These are phyloP conservation scores for Orussus abietinus DNA, from an alignment of 1,140 invertebrate genomes.

Conservation along the genomic window DNA sequence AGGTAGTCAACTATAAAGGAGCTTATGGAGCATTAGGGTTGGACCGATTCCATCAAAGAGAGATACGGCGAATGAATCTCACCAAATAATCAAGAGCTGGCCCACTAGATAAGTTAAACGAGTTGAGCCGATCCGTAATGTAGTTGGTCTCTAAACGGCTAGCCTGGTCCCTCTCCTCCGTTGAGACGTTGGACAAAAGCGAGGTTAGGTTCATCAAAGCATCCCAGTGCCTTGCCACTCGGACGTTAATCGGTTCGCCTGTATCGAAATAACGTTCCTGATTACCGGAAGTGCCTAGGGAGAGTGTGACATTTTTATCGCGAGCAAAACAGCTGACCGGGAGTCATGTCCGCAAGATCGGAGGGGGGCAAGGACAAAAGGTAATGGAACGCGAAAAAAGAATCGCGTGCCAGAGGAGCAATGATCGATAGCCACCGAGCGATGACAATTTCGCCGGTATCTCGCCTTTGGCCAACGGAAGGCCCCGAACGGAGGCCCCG, in stretches of 20 bases:
- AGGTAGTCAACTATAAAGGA: neutral
- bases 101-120: constrained; percentile 30
- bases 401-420: neutral
- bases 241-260: neutral
- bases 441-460: neutral
- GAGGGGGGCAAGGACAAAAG: neutral
- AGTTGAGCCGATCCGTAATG: constrained; percentile 28
- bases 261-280: neutral
- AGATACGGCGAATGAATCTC: constrained; percentile 10
- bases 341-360: neutral
- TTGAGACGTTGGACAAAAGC: constrained; percentile 24
- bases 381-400: neutral
- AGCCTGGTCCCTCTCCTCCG: constrained; percentile 23
- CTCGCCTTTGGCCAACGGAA: neutral
- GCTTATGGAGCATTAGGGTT: too few relatives aligned
- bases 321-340: neutral
- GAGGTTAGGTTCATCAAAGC: constrained; percentile 44
- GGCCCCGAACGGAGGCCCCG: neutral
- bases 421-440: neutral
- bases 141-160: constrained; percentile 26
- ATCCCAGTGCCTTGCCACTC: constrained; percentile 18
- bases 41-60: too few relatives aligned
- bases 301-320: neutral
- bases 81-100: constrained; percentile 20
- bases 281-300: neutral